Evolutionary conservation across 2,888 invertebrate species (phyloP), one percentile per base, ranked within the genome.

Genomic region (Philereme transversata): DNA sequence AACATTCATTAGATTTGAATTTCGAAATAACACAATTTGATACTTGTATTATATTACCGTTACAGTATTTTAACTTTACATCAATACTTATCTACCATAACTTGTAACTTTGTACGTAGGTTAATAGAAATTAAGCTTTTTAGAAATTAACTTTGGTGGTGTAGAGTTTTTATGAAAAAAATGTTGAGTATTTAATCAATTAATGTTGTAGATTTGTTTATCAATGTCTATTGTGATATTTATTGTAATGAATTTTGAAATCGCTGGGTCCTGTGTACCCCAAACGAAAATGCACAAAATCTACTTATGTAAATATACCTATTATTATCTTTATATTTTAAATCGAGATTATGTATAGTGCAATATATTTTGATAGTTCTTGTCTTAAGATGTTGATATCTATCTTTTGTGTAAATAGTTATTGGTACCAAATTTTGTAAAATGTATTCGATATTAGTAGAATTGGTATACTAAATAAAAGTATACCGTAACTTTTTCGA

Each of bases 361-460:
- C 63, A 66, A 64, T 66, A 66, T 68, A 65, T 53, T 63, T 64
- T 65, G 58, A 57, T 62, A 59, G 56, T 51, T 60, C 60, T 64
- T 64, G 52, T 55, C 46, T 50, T 57, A 48, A 57, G 51, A 22
- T 22, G 22, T 22, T 22, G 38, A 57, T 57, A 57, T 57, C 34
- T 51, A 33, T 35, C 33, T 44, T 40, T 51, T 51, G 38, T 47
- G 60, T 54, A 60, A 46, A 51, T 60, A 50, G 10, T 43, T 51
- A 11, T 46, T 51, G 9, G 43, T 41, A 50, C 54, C 44, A 45
- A 43, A 9, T 51, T 60, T 54, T 60, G 22, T 55, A 55, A 60
- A 46, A 43, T 47, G 55, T 55, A 51, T 51, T 51, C 36, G 22
- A 55, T 36, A 45, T 35, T 49, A 41, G 41, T 46, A 41, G 52